phyloP scores from a whole-genome alignment of 2,888 invertebrate species.

The Scaptomyza flava region DNA sequence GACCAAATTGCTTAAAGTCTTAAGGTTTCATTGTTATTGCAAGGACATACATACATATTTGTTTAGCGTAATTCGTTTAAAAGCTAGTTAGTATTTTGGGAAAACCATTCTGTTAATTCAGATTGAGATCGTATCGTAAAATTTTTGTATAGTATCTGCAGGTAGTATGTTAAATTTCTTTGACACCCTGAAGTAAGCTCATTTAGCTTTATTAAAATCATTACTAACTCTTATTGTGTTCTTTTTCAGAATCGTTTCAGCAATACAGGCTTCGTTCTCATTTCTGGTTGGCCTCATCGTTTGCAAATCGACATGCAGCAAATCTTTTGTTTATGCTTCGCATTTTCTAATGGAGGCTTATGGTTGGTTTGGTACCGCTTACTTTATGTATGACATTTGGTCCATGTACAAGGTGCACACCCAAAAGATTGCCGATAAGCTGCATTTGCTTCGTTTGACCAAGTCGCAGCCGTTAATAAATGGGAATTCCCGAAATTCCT shows the following conservation, averaged over 20 bases:
- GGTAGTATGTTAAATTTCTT: no score
- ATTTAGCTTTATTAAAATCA: no score
- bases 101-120: no score
- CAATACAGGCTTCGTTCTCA: slow-evolving; percentile 89
- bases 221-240: neutral
- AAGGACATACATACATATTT: no score
- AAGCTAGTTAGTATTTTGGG: no score
- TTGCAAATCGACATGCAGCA: slow-evolving; percentile 88
- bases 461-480: slow-evolving; percentile 46
- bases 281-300: slow-evolving; percentile 88
- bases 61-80: no score
- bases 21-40: no score
- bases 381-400: slow-evolving; percentile 92
- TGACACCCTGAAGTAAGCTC: no score
- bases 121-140: no score
- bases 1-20: no score
- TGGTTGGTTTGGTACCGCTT: slow-evolving; percentile 92
- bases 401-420: slow-evolving; percentile 90
- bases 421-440: slow-evolving; percentile 84
- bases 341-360: slow-evolving; percentile 91
- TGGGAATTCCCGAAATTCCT: slow-evolving; percentile 19
- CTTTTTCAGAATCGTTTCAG: slow-evolving; percentile 88
- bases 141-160: no score
- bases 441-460: slow-evolving; percentile 79
- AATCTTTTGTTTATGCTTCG: slow-evolving; percentile 88